Evolutionary conservation across 2,888 invertebrate species (phyloP), one percentile per base, ranked within the genome.

Genomic region (Cryptosula pallasiana): DNA sequence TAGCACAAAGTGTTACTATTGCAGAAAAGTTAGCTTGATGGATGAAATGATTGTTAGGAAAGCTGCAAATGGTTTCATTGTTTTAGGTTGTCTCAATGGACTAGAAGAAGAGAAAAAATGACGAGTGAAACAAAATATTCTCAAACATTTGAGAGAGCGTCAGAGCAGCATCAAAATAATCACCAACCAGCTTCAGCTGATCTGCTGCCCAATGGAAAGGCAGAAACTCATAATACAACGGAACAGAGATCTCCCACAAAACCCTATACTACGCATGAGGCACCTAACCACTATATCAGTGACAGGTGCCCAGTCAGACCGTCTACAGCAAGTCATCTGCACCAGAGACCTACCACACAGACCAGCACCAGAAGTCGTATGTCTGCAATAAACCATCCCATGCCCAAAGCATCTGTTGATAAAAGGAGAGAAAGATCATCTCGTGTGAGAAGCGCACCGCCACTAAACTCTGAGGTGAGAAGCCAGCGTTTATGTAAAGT

Each of bases 401-500:
- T 63, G 63, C 63, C 63, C 2, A 13, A 2, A n/a, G 25, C 63
- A 63, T 20, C 63, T 13, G n/a, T 13, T 13, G 32, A 20, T 13
- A 63, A 63, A 32, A 63, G 32, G 32, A 63, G 32, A 63, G 63
- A 63, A 9, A 63, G 63, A 32, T 13, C 13, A 29, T 27, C 63
- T 13, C 20, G 63, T 5, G 63, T 32, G 13, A 63, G 27, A 27
- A 63, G 63, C 27, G 63, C 63, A 13, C 63, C 63, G 2, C 63
- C n/a, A 29, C n/a, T 63, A 34, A 63, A 63, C 32, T 63, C 63
- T 9, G 63, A 63, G 34, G 63, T 13, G 32, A 27, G 63, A 63
- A 63, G 32, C 32, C 32, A 63, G n/a, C 25, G 63, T 29, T 13
- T 63, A 16, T 63, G 63, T 32, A 63, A 34, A n/a, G 5, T 5